A percentile compares a stretch with the other conserved stretches of the same genome.
Conservation (phyloP, 2,888 invertebrate species). For the Nephrocerus scutellatus region DNA sequence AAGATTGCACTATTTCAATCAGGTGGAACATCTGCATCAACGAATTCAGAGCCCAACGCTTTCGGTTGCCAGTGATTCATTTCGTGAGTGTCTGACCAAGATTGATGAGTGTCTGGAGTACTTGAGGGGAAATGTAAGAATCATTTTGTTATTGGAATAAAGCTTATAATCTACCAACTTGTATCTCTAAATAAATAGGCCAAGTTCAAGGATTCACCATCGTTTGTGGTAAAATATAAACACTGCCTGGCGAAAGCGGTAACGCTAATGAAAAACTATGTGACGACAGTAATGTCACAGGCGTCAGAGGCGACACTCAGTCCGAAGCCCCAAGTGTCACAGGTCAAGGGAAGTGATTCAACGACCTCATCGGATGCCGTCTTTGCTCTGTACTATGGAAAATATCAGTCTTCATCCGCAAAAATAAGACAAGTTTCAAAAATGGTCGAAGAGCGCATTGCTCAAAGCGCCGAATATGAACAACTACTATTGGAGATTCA, state of each 20-base stretch:
- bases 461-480: constrained; percentile 65
- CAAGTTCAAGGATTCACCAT: constrained; percentile 76
- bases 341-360: constrained; percentile 28
- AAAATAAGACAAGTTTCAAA: constrained; percentile 74
- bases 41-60: constrained; percentile 72
- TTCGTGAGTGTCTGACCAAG: constrained; percentile 71
- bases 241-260: constrained; percentile 78
- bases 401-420: constrained; percentile 87
- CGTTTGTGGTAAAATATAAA: constrained; percentile 75
- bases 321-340: constrained; percentile 30
- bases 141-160: background rate
- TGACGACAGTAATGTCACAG: constrained; percentile 66
- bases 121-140: constrained; percentile 68
- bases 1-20: constrained; percentile 77
- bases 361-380: constrained; percentile 55
- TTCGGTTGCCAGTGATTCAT: constrained; percentile 75
- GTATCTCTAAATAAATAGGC: constrained; percentile 49
- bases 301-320: constrained; percentile 69
- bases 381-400: constrained; percentile 85
- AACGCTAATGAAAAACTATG: constrained; percentile 69
- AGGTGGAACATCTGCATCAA: constrained; percentile 73
- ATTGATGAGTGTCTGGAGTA: constrained; percentile 84
- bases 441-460: constrained; percentile 71
- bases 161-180: background rate
- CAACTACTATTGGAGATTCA: constrained; percentile 72